Evolutionary conservation across 1,140 invertebrate species (phyloP), one percentile per base, ranked within the genome.

Genomic region (Brachionus koreanus): DNA sequence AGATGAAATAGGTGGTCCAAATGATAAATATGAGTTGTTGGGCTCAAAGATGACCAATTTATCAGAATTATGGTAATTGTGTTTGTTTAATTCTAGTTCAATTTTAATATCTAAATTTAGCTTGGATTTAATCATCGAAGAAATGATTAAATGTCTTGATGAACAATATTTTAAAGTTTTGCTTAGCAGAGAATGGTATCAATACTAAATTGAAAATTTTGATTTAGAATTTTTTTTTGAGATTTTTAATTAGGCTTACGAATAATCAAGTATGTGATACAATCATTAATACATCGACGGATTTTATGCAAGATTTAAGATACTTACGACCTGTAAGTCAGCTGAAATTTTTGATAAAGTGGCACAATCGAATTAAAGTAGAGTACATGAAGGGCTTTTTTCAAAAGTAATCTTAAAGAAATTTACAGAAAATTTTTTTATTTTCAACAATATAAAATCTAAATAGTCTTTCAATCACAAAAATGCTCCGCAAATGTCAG

Each of bases 321-420:
- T 43, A 79, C 16, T 37, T 79, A 12, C 19, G 33, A 42, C 46
- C 46, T n/a, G 23, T 61, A n/a, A 29, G 16, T 79, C 76, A 79
- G n/a, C 23, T 79, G 19, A 65, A 25, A 35, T 39, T 61, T 12
- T 61, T 79, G 7, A 19, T 79, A 5, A 57, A 65, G 57, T 79
- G 76, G 76, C 76, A 79, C 35, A 65, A 79, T 65, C n/a, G 49
- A 42, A 79, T 79, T 16, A 79, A 79, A 79, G 76, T 65, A 12
- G 76, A 79, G 29, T 63, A 61, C 23, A 79, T 79, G 76, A 79
- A 79, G 16, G 76, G 76, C 7, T 79, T 79, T 79, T 65, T 79
- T 2, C 76, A 79, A 79, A 79, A 79, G 76, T 79, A 79, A 42
- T 13, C 19, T 23, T 74, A 37, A 37, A 25, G 16, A 74, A 23